Conservation (phyloP, 2,797 vertebrate species). For the Zenarchopterus dispar region DNA sequence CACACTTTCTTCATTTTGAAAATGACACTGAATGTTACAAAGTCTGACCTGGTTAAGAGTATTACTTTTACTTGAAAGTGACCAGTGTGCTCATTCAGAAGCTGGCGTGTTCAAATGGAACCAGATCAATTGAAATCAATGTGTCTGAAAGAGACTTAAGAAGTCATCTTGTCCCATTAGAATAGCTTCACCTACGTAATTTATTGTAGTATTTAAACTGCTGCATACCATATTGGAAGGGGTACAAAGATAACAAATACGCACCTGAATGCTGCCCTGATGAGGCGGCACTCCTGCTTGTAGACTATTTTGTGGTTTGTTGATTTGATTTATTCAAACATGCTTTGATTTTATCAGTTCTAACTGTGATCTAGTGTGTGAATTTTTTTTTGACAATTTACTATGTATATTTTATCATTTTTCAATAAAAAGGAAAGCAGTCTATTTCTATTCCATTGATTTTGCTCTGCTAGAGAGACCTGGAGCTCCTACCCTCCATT, state of each 20-base stretch:
- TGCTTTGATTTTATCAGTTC: conserved; percentile 66
- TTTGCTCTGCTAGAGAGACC: not conserved
- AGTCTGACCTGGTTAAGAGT: not conserved
- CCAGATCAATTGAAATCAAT: not conserved
- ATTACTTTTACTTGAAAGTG: conserved; percentile 2
- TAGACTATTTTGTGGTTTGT: conserved; percentile 54
- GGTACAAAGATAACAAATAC: conserved; percentile 63
- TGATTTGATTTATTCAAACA: conserved; percentile 69
- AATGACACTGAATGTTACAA: not conserved
- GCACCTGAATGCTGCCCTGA: conserved; percentile 65
- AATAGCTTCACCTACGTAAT: conserved; percentile 71
- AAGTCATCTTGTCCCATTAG: conserved; percentile 48
- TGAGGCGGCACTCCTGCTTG: conserved; percentile 46
- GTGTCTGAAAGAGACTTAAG: conserved; percentile 1
- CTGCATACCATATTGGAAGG: conserved; percentile 68
- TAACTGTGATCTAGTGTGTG: conserved; percentile 77
- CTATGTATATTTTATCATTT: conserved; percentile 77
- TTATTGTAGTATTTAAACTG: conserved; percentile 63
- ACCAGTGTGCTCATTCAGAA: not conserved
- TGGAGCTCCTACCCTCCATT: too few relatives aligned
- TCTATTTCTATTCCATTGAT: conserved; percentile 21
- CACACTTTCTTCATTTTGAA: not conserved
- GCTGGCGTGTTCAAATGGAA: not conserved
- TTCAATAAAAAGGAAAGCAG: conserved; percentile 77
- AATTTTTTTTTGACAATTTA: conserved; percentile 65